phyloP scores from a whole-genome alignment of 1,140 invertebrate species.

The Cyrtorhinus lividipennis region DNA sequence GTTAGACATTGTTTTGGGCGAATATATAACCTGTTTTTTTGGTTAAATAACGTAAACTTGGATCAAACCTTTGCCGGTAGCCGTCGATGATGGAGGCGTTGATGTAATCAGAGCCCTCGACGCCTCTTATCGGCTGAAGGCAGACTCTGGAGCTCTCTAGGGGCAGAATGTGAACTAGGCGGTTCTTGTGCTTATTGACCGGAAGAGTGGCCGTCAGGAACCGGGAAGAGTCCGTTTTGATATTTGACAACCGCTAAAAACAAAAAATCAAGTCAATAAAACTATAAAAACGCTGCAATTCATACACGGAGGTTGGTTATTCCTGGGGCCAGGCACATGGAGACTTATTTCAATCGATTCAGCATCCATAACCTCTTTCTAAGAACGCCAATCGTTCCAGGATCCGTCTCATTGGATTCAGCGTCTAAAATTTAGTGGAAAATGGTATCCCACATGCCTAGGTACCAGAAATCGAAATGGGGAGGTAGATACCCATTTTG shows the following conservation, averaged over 20 bases:
- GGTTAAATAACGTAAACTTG: neutral
- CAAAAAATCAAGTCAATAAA: slow-evolving; percentile 17
- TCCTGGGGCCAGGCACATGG: no score
- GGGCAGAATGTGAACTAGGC: slow-evolving; percentile 87
- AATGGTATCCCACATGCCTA: no score
- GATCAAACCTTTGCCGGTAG: slow-evolving; percentile 59
- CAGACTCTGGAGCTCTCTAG: slow-evolving; percentile 93
- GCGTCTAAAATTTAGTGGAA: no score
- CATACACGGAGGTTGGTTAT: no score
- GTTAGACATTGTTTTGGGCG: no score
- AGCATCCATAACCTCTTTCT: no score
- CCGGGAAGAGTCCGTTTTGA: slow-evolving; percentile 83
- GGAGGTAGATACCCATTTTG: no score
- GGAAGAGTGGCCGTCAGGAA: slow-evolving; percentile 93
- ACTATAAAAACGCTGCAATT: no score
- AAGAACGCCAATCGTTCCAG: no score
- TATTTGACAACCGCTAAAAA: slow-evolving; percentile 72
- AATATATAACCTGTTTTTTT: neutral
- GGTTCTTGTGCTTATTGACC: slow-evolving; percentile 95
- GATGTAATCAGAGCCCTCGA: slow-evolving; percentile 97
- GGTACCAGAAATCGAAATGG: no score
- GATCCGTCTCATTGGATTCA: no score
- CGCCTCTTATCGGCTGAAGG: slow-evolving; percentile 72
- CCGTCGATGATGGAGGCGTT: slow-evolving; percentile 98
- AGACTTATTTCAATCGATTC: no score